These are phyloP conservation scores for Tinea pellionella DNA, from an alignment of 2,888 invertebrate genomes.

Conservation along the genomic window DNA sequence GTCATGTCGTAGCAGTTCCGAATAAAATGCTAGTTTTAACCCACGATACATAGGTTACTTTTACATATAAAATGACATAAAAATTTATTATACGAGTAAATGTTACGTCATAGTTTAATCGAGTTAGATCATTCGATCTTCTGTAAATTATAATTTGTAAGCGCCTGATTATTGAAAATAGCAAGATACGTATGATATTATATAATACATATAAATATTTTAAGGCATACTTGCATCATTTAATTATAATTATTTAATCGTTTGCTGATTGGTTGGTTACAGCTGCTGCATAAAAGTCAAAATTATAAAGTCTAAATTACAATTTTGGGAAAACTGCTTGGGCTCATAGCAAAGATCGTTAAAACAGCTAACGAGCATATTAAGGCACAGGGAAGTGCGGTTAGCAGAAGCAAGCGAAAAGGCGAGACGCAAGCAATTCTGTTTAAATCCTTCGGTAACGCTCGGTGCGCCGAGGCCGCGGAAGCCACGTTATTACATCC, in stretches of 20 bases:
- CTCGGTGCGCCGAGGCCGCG: background rate
- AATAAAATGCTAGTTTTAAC: background rate
- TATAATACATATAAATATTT: no score
- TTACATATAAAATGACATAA: no score
- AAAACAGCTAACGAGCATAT: conserved; percentile 9
- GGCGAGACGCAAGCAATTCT: background rate
- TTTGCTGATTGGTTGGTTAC: no score
- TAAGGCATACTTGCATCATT: no score
- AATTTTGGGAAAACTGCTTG: background rate
- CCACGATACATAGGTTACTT: no score
- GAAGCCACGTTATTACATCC: conserved; percentile 14
- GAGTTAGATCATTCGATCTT: background rate
- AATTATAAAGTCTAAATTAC: background rate
- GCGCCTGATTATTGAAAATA: background rate
- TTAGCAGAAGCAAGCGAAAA: conserved; percentile 9
- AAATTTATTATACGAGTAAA: no score
- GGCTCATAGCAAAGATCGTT: conserved; percentile 12
- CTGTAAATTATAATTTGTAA: background rate
- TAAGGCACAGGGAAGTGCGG: conserved; percentile 5
- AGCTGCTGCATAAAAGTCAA: no score
- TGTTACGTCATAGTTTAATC: no score
- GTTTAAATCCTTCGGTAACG: background rate
- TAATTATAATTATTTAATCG: no score
- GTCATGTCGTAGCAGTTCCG: background rate
- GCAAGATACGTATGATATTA: background rate